Percentiles rank a stretch among this genome's conserved stretches.
phyloP scores from a whole-genome alignment of 2,113 vertebrate genomes.

The Onychostruthus taczanowskii region DNA sequence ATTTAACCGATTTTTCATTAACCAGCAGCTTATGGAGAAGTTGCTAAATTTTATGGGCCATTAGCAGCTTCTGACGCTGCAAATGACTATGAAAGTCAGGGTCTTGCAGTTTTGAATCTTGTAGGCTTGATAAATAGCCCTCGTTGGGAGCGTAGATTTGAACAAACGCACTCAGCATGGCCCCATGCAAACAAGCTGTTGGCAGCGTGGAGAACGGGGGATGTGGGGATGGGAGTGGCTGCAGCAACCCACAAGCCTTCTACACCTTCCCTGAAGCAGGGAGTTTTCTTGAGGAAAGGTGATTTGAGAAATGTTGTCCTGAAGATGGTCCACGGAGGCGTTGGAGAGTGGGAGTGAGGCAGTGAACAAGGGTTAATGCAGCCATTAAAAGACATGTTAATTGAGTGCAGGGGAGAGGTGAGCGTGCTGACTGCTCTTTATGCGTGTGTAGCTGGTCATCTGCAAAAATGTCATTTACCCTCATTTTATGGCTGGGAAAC shows the following conservation, averaged over 20 bases:
- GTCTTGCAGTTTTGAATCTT: conserved; percentile 61
- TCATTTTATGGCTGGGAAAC: not conserved
- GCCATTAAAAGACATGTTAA: not conserved
- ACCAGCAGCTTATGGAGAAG: conserved; percentile 73
- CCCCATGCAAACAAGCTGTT: not conserved
- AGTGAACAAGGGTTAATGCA: not conserved
- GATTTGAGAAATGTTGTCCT: not conserved
- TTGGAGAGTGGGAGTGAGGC: not conserved
- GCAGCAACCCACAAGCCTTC: not conserved
- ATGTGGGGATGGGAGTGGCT: not conserved
- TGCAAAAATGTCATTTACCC: not conserved
- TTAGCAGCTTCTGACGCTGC: conserved; percentile 69
- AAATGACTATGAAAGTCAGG: conserved; percentile 69
- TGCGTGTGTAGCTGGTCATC: not conserved
- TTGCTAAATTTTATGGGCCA: conserved; percentile 77
- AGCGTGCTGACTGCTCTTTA: not conserved
- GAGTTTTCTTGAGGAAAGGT: not conserved
- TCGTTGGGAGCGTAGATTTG: not conserved
- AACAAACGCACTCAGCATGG: not conserved
- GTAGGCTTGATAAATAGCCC: conserved; percentile 64
- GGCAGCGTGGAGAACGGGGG: rapidly evolving
- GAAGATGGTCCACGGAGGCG: rapidly evolving
- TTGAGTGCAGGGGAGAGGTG: not conserved
- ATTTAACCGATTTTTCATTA: conserved; percentile 76
- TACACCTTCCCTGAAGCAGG: not conserved